Evolutionary conservation across 1,140 invertebrate genomes (phyloP).

Genomic region (Diachasmimorpha longicaudata): DNA sequence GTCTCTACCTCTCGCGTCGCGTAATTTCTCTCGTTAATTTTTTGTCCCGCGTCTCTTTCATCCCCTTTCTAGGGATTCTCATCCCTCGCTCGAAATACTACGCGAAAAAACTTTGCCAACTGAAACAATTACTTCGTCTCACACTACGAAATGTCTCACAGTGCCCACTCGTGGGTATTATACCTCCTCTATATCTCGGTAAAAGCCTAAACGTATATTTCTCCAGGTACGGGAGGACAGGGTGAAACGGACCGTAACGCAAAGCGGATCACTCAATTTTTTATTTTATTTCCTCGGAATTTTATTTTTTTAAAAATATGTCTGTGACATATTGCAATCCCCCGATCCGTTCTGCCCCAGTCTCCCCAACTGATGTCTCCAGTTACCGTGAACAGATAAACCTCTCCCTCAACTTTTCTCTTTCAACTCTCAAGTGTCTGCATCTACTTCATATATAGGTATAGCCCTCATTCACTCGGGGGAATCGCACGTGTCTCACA

Average conservation of each 20-base stretch:
- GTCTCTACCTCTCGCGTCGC: background rate
- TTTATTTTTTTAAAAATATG: too few species aligned
- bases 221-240: too few species aligned
- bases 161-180: background rate
- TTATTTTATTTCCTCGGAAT: too few species aligned
- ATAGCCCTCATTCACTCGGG: background rate
- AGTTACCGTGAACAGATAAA: background rate
- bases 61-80: background rate
- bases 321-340: too few species aligned
- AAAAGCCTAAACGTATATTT: background rate
- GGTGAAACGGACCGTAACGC: too few species aligned
- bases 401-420: background rate
- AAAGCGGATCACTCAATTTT: too few species aligned
- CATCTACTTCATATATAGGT: background rate
- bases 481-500: background rate
- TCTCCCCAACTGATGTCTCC: too few species aligned
- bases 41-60: background rate
- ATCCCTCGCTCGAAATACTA: background rate
- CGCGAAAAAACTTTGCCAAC: background rate
- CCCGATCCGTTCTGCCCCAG: too few species aligned
- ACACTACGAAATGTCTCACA: background rate
- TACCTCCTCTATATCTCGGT: background rate
- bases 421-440: background rate
- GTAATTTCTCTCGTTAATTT: conserved; percentile 7
- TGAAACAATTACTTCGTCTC: conserved; percentile 1